Evolutionary conservation across 2,888 invertebrate genomes (phyloP).

Genomic region (Arge pagana): DNA sequence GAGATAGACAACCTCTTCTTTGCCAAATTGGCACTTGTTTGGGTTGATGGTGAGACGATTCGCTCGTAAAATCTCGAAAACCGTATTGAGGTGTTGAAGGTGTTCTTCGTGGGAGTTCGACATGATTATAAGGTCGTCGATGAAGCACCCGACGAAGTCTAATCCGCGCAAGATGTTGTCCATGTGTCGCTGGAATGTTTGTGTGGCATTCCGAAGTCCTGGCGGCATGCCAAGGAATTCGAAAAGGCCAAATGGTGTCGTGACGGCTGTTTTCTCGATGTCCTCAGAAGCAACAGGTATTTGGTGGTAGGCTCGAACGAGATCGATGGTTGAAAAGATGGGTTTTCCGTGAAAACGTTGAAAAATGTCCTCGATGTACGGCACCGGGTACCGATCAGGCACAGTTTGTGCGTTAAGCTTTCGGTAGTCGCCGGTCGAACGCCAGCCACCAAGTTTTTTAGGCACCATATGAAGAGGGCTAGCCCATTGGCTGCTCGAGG

Average conservation of each 20-base stretch:
- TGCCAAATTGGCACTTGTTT: slow-evolving; percentile 44
- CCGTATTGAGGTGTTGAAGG: slow-evolving; percentile 17
- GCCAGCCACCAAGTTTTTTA: slow-evolving; percentile 21
- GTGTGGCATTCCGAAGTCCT: slow-evolving; percentile 34
- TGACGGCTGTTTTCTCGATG: slow-evolving; percentile 22
- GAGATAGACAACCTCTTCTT: slow-evolving; percentile 36
- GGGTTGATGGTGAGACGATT: slow-evolving; percentile 36
- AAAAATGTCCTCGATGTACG: slow-evolving; percentile 19
- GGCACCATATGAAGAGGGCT: slow-evolving; percentile 23
- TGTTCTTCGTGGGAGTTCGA: slow-evolving; percentile 27
- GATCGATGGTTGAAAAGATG: slow-evolving; percentile 25
- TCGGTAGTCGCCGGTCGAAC: slow-evolving; percentile 20
- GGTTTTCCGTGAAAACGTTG: slow-evolving; percentile 14
- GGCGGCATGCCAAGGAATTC: slow-evolving; percentile 28
- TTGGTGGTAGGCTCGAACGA: slow-evolving; percentile 22
- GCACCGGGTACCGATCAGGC: slow-evolving; percentile 23
- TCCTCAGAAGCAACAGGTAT: slow-evolving; percentile 21
- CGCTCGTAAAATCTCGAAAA: slow-evolving; percentile 22
- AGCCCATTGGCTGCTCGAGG: slow-evolving; percentile 26
- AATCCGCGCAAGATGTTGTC: slow-evolving; percentile 29
- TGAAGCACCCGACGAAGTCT: slow-evolving; percentile 31
- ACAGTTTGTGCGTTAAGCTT: slow-evolving; percentile 20
- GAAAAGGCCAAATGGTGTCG: slow-evolving; percentile 23
- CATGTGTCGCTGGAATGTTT: slow-evolving; percentile 40
- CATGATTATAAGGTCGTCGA: slow-evolving; percentile 33